Evolutionary conservation across 2,113 vertebrate genomes (phyloP), one percentile per base, ranked within the genome.

Genomic region (Craseonycteris thonglongyai): DNA sequence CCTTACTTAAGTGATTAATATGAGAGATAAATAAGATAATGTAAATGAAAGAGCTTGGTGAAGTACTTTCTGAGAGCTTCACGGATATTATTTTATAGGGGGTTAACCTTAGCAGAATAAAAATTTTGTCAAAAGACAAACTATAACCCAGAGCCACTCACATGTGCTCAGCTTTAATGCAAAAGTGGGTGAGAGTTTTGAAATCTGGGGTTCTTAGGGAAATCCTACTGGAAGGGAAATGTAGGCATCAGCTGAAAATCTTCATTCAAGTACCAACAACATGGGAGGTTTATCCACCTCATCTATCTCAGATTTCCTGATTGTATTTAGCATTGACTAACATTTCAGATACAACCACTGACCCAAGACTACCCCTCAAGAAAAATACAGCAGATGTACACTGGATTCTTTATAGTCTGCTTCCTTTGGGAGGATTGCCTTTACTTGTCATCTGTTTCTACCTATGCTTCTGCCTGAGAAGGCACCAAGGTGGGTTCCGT

Each of bases 401-500:
- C 2, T 89, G 63, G 91, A 86, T 95, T 35, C 45, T 96, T 45
- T 93, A 87, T 33, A 42, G 33, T 72, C 51, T 97, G 65, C n/a
- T 87, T 91, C 40, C 90, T 76, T 54, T 96, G 69, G 94, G 78
- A 30, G 69, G 6, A 66, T 45, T 91, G 49, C 45, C 42, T 75
- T 19, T 94, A 5, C 75, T 97, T 54, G 69, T 80, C 15, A 51
- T n/a, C 51, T 87, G 93, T 87, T 75, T 89, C 59, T 93, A 35
- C 49, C 58, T 96, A 19, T 68, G 93, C 83, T 90, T 22, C 69
- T 91, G 33, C 47, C 79, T 96, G 42, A 93, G 79, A 87, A 93
- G 65, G 51, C 71, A 84, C 59, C 69, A n/a, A 95, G 96, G 95
- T 97, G 79, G 69, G 95, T 94, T 94, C 35, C 49, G 18, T 59